Percentiles rank a stretch among this genome's conserved stretches.
phyloP scores from a whole-genome alignment of 2,888 invertebrate species.

The Anticlea derivata region DNA sequence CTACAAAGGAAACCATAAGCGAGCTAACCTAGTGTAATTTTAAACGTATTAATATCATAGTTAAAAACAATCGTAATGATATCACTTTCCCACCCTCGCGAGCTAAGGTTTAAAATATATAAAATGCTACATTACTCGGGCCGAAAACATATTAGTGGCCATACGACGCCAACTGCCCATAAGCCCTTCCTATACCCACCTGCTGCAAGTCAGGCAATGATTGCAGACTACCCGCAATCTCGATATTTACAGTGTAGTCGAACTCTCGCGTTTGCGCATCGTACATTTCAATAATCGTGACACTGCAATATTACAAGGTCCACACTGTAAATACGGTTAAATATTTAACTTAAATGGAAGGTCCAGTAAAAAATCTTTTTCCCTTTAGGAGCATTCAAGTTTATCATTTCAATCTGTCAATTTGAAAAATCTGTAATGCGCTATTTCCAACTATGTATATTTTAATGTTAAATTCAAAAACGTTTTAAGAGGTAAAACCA shows the following conservation, averaged over 20 bases:
- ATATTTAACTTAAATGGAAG: conserved; percentile 52
- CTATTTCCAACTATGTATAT: conserved; percentile 68
- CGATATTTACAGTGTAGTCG: conserved; percentile 60
- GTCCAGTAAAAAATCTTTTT: conserved; percentile 70
- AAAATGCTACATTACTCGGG: conserved; percentile 74
- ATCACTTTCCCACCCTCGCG: conserved; percentile 63
- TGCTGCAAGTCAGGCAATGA: conserved; percentile 35
- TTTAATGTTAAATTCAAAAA: conserved; percentile 65
- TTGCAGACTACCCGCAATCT: conserved; percentile 31
- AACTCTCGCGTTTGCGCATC: conserved; percentile 37
- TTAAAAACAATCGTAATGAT: conserved; percentile 69
- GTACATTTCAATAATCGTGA: conserved; percentile 15
- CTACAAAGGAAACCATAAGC: conserved; percentile 74
- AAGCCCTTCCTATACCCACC: conserved; percentile 53
- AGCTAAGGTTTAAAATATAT: conserved; percentile 52
- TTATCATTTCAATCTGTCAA: conserved; percentile 57
- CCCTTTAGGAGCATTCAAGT: conserved; percentile 51
- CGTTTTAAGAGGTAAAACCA: conserved; percentile 76
- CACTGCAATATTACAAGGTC: neutral
- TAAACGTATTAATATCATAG: conserved; percentile 72
- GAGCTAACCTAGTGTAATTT: conserved; percentile 68
- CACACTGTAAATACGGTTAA: conserved; percentile 39
- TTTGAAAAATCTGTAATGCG: conserved; percentile 62
- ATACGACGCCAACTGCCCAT: conserved; percentile 60
- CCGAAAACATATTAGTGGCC: conserved; percentile 84